phyloP scores from a whole-genome alignment of 2,797 vertebrate genomes.

The Garrulus glandarius region DNA sequence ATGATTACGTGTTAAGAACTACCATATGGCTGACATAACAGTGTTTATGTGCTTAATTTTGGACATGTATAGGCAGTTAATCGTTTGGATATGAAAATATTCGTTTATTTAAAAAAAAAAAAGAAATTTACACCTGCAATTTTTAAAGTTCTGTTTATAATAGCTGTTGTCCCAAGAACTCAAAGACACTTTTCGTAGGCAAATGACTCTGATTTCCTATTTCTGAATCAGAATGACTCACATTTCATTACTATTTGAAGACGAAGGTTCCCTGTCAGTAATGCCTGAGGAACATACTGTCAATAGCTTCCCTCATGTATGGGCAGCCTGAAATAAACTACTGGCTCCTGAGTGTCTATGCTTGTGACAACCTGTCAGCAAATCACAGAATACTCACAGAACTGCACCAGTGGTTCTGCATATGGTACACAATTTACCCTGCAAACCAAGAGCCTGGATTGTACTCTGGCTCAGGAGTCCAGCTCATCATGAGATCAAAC shows the following conservation, averaged over 20 bases:
- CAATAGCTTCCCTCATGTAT: slow-evolving; percentile 10
- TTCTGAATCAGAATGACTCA: slow-evolving; percentile 28
- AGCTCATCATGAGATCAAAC: neutral
- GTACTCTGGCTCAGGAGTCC: neutral
- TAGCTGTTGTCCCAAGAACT: neutral
- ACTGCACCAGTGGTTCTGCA: slow-evolving; percentile 23
- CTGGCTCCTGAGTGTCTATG: slow-evolving; percentile 36
- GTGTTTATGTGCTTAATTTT: slow-evolving; percentile 1
- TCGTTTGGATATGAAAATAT: neutral
- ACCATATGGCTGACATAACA: neutral
- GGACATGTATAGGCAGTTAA: neutral
- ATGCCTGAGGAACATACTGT: neutral
- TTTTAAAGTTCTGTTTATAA: slow-evolving; percentile 4
- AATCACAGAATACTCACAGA: slow-evolving; percentile 47
- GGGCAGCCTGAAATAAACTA: slow-evolving; percentile 50
- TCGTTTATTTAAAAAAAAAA: neutral
- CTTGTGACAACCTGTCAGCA: slow-evolving; percentile 56
- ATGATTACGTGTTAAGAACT: neutral
- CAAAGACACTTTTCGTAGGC: neutral
- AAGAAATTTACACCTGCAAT: neutral
- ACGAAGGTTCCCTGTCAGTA: neutral
- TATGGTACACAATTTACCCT: neutral
- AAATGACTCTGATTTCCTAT: neutral
- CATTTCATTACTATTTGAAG: slow-evolving; percentile 31
- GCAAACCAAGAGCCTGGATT: neutral